Percentiles rank a stretch among this genome's conserved stretches.
These are phyloP conservation scores for Pelobates cultripes DNA, from an alignment of 2,797 vertebrate species.

Conservation along the genomic window DNA sequence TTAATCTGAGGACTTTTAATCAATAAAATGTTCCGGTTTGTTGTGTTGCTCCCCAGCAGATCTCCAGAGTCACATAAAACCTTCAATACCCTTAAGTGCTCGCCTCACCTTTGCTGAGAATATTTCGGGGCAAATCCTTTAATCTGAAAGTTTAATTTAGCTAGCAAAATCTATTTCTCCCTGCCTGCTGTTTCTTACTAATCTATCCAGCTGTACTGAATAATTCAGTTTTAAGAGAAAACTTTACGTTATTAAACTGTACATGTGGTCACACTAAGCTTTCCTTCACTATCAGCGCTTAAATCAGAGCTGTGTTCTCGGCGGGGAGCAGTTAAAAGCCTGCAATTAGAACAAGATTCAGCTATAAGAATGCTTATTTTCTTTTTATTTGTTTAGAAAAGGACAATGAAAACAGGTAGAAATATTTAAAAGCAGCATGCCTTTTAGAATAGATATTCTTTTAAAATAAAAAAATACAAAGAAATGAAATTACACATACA, in stretches of 20 bases:
- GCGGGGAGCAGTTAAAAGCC: conserved; percentile 43
- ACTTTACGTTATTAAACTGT: conserved; percentile 51
- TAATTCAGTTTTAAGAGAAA: conserved; percentile 57
- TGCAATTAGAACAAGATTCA: conserved; percentile 41
- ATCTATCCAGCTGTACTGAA: conserved; percentile 57
- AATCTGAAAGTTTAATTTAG: conserved; percentile 63
- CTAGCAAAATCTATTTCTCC: conserved; percentile 55
- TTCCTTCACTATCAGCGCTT: conserved; percentile 31
- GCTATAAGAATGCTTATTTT: conserved; percentile 48
- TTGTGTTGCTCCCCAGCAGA: conserved; percentile 37
- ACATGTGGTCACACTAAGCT: conserved; percentile 52
- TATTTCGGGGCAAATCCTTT: conserved; percentile 64
- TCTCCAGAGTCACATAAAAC: conserved; percentile 57
- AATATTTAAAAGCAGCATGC: conserved; percentile 23
- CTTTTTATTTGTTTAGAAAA: conserved; percentile 47
- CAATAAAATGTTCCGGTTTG: conserved; percentile 57
- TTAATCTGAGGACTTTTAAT: conserved; percentile 61
- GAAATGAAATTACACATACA: too few relatives aligned
- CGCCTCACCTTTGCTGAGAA: conserved; percentile 54
- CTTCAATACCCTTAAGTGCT: conserved; percentile 56
- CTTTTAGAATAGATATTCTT: background rate
- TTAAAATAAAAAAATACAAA: too few relatives aligned
- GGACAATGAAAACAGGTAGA: conserved; percentile 47
- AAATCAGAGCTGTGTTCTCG: conserved; percentile 32
- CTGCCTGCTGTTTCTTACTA: conserved; percentile 62